These are phyloP conservation scores for Montipora sp. DNA, from an alignment of 64 coral and sea anemone genomes.

Conservation along the genomic window DNA sequence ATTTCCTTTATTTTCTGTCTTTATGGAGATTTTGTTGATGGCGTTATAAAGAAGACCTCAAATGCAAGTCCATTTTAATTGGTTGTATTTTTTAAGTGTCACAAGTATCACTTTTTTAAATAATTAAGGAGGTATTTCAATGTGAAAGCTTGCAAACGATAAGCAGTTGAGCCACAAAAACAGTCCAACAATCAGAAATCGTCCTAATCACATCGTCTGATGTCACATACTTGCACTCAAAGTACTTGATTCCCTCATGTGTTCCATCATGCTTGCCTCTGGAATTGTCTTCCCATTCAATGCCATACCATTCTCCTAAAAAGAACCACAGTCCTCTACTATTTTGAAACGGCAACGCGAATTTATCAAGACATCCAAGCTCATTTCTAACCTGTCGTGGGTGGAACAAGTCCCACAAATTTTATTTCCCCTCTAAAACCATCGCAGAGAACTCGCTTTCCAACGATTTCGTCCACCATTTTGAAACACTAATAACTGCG, in stretches of 20 bases:
- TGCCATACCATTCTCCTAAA: constrained; percentile 87
- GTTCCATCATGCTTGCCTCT: constrained; percentile 97
- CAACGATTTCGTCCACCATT: constrained; percentile 75
- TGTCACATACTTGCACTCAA: constrained; percentile 80
- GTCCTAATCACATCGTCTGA: too few relatives aligned
- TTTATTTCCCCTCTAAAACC: constrained; percentile 80
- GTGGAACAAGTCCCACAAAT: constrained; percentile 84
- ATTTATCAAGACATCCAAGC: background rate
- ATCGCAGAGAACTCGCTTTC: constrained; percentile 77
- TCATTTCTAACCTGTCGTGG: constrained; percentile 66
- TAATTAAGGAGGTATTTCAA: too few relatives aligned
- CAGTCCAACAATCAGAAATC: background rate
- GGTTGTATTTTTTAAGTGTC: too few relatives aligned
- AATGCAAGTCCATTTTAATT: too few relatives aligned
- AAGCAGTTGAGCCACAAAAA: too few relatives aligned
- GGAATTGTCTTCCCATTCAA: constrained; percentile 90
- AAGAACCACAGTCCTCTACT: background rate
- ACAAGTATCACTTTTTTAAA: too few relatives aligned
- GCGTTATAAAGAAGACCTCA: too few relatives aligned
- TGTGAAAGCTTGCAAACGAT: too few relatives aligned
- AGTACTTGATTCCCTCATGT: constrained; percentile 88
- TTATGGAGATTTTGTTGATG: too few relatives aligned
- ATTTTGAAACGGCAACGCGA: background rate
- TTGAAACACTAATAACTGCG: constrained; percentile 2
- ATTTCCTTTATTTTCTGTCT: too few relatives aligned